Evolutionary conservation across 2,888 invertebrate species (phyloP).

Genomic region (Coremacera marginata): DNA sequence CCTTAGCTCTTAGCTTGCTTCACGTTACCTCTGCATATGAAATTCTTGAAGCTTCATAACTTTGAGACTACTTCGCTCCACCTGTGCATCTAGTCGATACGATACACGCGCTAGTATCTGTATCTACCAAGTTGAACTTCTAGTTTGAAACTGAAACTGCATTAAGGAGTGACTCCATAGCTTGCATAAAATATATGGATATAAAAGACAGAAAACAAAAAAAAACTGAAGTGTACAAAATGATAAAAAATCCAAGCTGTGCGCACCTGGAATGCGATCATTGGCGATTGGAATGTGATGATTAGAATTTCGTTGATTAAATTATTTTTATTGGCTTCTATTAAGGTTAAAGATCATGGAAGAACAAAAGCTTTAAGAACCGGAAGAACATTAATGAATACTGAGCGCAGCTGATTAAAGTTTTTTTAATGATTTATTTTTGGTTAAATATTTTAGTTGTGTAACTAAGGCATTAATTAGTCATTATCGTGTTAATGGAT

Average conservation of each 20-base stretch:
- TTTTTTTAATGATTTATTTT: too few species aligned
- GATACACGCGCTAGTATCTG: background rate
- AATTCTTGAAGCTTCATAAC: constrained; percentile 23
- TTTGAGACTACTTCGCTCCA: constrained; percentile 3
- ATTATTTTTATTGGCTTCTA: constrained; percentile 50
- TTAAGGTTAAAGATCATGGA: background rate
- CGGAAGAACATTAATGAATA: too few species aligned
- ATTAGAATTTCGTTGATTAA: constrained; percentile 54
- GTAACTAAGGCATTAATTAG: too few species aligned
- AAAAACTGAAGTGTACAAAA: constrained; percentile 35
- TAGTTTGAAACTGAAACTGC: constrained; percentile 25
- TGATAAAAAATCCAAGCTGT: constrained; percentile 20
- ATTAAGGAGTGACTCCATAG: constrained; percentile 16
- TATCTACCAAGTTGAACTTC: constrained; percentile 14
- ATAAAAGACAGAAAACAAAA: background rate
- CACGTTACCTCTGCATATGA: background rate
- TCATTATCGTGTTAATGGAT: too few species aligned
- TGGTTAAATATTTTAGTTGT: too few species aligned
- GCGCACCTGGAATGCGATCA: constrained; percentile 53
- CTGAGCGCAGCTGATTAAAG: too few species aligned
- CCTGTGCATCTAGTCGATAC: constrained; percentile 26
- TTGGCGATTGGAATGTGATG: constrained; percentile 53
- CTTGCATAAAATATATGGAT: constrained; percentile 1
- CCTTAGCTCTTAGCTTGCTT: background rate
- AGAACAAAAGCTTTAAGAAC: background rate